Conservation (phyloP, 2,888 invertebrate genomes). For the Agonopterix arenella region DNA sequence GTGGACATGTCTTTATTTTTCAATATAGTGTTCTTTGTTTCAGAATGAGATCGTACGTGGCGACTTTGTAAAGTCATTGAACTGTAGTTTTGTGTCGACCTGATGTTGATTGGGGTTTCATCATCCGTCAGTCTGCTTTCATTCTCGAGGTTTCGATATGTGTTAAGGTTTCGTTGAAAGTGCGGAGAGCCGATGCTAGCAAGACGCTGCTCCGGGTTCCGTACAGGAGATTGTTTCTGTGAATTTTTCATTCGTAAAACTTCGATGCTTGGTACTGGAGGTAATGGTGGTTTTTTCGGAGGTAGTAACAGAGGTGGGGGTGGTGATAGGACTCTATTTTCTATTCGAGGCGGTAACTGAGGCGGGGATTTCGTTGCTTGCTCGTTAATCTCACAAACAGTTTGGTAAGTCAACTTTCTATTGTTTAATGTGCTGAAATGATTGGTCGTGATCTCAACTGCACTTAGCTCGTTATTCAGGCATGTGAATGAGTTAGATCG, state of each 20-base stretch:
- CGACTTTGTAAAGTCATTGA: constrained; percentile 63
- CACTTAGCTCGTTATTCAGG: constrained; percentile 57
- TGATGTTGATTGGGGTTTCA: constrained; percentile 33
- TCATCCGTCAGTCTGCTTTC: constrained; percentile 57
- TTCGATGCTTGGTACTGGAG: constrained; percentile 81
- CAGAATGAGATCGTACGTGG: constrained; percentile 65
- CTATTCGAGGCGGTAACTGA: constrained; percentile 70
- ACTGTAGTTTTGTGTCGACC: constrained; percentile 50
- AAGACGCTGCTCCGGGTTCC: constrained; percentile 67
- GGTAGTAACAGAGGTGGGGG: constrained; percentile 77
- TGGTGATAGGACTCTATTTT: constrained; percentile 52
- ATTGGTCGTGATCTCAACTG: constrained; percentile 58
- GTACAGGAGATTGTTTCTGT: constrained; percentile 58
- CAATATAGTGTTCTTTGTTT: constrained; percentile 64
- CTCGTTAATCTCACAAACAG: constrained; percentile 66
- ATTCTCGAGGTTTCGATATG: constrained; percentile 76
- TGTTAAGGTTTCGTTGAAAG: constrained; percentile 76
- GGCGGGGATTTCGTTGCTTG: constrained; percentile 58
- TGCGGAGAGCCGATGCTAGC: constrained; percentile 81
- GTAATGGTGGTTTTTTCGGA: constrained; percentile 84
- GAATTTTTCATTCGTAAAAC: constrained; percentile 75
- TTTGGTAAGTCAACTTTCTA: constrained; percentile 62
- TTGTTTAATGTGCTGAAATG: constrained; percentile 67
- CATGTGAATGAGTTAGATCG: constrained; percentile 76
- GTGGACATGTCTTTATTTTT: constrained; percentile 65